Base-by-base conservation (phyloP, 1,140 invertebrate genomes). In the Leptoteleia sp. region DNA sequence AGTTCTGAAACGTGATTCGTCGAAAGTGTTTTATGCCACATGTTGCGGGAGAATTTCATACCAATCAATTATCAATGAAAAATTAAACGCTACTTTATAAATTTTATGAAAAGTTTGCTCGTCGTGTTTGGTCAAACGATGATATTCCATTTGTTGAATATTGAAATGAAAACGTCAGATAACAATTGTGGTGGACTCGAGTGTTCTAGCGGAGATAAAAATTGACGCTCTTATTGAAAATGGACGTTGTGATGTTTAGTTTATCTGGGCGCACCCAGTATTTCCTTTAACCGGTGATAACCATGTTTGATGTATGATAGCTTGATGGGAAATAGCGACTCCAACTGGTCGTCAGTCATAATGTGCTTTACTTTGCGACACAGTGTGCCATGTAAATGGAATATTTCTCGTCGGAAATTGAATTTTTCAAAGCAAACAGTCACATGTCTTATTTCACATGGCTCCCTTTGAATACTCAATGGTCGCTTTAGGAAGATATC, bases 281-380 rank as follows among this genome's bases (percentile, higher is more conserved):
- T 75, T 83, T 82, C 77, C 73, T 79, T 73, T 76, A 17, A 27
- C 13, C 31, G 17, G 27, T 11, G 79, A 83, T 82, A 83, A 79
- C 40, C 62, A 27, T 72, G 50, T 75, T 67, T 61, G 62, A 76
- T 55, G 31, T 40, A 33, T 33, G 62, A 67, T 76, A 57, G 65
- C 33, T 65, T 8, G 29, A 45, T 45, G 25, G 35, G 17, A 59
- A 42, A 9, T 8, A 38, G 12, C 33, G 13, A 38, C 33, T 35
- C 3, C 3, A n/a, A 11, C 45, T 65, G 11, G 43, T 52, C 15
- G 37, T 52, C 12, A 33, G 61, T 52, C 45, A 40, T 9, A 29
- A 40, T 27, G 15, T 15, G 22, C 43, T 25, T 25, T 33, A 35
- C 43, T 50, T 29, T 33, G 33, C 22, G 42, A 31, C 29, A 31